Evolutionary conservation across 64 coral and sea anemone genomes (phyloP), one percentile per base, ranked within the genome.

Genomic region (Montipora foliosa): DNA sequence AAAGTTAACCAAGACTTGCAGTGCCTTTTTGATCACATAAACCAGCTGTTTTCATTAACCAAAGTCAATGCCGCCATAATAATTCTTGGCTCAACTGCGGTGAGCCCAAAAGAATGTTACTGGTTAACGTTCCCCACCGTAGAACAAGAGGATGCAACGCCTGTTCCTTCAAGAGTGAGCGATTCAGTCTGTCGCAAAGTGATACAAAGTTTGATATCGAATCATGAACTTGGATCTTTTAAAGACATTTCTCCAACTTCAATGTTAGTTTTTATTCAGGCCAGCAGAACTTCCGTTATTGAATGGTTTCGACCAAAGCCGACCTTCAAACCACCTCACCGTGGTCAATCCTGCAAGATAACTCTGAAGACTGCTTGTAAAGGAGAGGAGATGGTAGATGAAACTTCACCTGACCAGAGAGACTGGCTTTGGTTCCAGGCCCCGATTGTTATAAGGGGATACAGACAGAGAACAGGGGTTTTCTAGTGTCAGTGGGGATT

Each of bases 271-370:
- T 94, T 94, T 22, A 70, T 99, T 50, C 89, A 82, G 48, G 90
- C 76, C 16, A 80, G 80, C 19, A 96, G 95, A 89, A 76, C 79
- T 7, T 87, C 81, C 14, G 75, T 16, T 61, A 24, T 91, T 22
- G 47, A 93, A 6, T 99, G 98, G 98, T 96, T 99, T 79, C 81
- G 81, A 62, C 98, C 98, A 5, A 99, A 99, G 73, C 84, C 81
- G 24, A 87, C 89, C 0, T 99, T 99, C 75, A 99, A 96, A 87
- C 70, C 91, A 4, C 98, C 98, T 17, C 82, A 81, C 6, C 87
- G 95, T 16, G 98, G 98, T 48, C 87, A 96, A 11, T 53, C 76
- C 5, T 99, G 79, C 74, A 89, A 80, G 24, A 94, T 99, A 67
- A 68, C 49, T 52, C 45, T 98, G 25, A 47, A 50, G 53, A 88